Base-by-base conservation (phyloP, 2,888 invertebrate species). In the Erpobdella octoculata region DNA sequence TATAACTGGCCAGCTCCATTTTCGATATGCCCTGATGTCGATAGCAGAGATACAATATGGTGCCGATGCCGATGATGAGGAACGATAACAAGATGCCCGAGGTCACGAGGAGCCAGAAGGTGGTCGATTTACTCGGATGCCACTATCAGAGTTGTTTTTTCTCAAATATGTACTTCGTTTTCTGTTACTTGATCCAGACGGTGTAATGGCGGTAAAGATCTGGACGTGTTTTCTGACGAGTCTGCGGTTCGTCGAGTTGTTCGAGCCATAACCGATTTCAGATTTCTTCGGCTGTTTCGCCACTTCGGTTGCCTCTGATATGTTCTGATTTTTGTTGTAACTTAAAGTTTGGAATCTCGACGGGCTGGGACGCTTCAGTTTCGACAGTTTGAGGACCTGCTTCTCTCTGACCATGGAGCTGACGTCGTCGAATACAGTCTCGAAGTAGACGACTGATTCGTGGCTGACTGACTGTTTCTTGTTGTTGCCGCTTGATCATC, bases 51-150 rank as follows among this genome's bases (percentile, higher is more conserved):
- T 36, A 41, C n/a, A 67, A 12, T 1, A 67, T 41, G 67, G 46
- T 25, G n/a, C n/a, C 33, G 12, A 67, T 12, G 37, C 65, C 65
- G 33, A 36, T 65, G 67, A 67, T 21, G 46, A 67, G 33, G 31
- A 67, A 46, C 46, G 37, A 41, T 1, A 67, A 41, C 2, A 67
- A 21, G 12, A 67, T 46, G 25, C 67, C 46, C 21, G 67, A 67
- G 18, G 46, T 28, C 15, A 53, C 53, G 53, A 53, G 53, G 21
- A 53, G n/a, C 67, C 67, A 67, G 28, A 46, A 25, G 15, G 41
- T 28, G 41, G 67, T 46, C 2, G 41, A 46, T 21, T 53, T 53
- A 28, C 53, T 53, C 53, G 53, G 53, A 53, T 53, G 53, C 53
- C 53, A 53, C 21, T 25, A 53, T 6, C 21, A 53, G 53, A 25